phyloP scores from a whole-genome alignment of 2,113 vertebrate species.

The Eidolon helvum region DNA sequence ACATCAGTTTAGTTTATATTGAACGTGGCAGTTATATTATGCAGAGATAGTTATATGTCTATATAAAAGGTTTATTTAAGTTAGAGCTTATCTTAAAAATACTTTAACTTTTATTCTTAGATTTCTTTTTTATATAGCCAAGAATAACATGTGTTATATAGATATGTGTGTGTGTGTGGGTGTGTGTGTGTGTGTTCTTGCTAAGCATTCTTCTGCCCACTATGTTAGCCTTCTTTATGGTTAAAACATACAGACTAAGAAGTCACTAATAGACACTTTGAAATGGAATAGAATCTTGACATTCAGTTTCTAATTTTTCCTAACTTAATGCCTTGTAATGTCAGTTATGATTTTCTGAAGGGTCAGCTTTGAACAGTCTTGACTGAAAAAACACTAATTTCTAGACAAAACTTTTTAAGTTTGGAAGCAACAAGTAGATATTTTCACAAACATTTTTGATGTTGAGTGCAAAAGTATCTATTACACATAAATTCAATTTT shows the following conservation, averaged over 20 bases:
- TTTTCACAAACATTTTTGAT: background rate
- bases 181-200: background rate
- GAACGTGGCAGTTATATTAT: background rate
- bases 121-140: background rate
- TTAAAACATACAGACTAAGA: background rate
- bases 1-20: background rate
- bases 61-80: background rate
- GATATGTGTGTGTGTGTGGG: background rate
- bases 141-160: background rate
- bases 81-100: background rate
- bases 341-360: background rate
- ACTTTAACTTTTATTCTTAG: background rate
- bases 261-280: background rate
- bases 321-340: background rate
- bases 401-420: background rate
- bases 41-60: background rate
- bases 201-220: background rate
- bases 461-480: background rate
- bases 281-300: background rate
- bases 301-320: background rate
- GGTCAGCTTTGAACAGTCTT: background rate
- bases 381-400: background rate
- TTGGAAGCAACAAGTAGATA: background rate
- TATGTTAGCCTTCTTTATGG: background rate
- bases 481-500: background rate